Evolutionary conservation across 2,113 vertebrate species (phyloP).

Genomic region (Anas platyrhynchos): DNA sequence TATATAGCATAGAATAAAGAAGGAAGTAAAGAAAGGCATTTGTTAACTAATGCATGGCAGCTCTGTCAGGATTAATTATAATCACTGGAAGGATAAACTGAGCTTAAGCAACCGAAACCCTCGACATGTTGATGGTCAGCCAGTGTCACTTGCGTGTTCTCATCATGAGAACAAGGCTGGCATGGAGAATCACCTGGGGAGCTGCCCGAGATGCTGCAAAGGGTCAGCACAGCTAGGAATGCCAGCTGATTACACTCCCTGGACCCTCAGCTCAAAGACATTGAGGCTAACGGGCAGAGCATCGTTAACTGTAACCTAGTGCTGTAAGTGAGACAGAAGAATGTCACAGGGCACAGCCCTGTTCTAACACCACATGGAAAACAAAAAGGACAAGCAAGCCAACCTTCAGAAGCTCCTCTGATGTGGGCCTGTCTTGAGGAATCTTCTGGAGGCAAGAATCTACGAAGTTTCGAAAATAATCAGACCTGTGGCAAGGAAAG

Average conservation of each 20-base stretch:
- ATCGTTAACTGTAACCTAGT: neutral
- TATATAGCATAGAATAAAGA: neutral
- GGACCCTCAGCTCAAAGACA: neutral
- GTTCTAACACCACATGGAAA: neutral
- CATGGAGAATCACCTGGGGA: neutral
- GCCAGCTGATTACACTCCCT: neutral
- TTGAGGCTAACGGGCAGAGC: neutral
- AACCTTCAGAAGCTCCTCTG: constrained; percentile 98
- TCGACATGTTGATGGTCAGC: neutral
- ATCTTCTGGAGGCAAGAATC: constrained; percentile 99
- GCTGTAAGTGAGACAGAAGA: neutral
- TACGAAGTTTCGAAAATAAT: constrained; percentile 99
- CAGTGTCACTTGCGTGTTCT: neutral
- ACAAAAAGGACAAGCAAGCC: constrained; percentile 43
- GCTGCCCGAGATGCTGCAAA: neutral
- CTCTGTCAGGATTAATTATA: constrained; percentile 11
- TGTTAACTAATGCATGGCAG: neutral
- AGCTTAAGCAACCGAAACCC: constrained; percentile 14
- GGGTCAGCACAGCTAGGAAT: neutral
- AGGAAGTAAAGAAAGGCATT: neutral
- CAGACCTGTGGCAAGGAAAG: constrained; percentile 84
- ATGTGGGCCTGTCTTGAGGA: constrained; percentile 97
- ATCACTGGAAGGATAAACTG: neutral
- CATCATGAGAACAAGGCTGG: neutral
- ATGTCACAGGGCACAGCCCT: neutral